Base-by-base conservation (phyloP, 2,113 vertebrate genomes). In the Tetraodon nigroviridis region DNA sequence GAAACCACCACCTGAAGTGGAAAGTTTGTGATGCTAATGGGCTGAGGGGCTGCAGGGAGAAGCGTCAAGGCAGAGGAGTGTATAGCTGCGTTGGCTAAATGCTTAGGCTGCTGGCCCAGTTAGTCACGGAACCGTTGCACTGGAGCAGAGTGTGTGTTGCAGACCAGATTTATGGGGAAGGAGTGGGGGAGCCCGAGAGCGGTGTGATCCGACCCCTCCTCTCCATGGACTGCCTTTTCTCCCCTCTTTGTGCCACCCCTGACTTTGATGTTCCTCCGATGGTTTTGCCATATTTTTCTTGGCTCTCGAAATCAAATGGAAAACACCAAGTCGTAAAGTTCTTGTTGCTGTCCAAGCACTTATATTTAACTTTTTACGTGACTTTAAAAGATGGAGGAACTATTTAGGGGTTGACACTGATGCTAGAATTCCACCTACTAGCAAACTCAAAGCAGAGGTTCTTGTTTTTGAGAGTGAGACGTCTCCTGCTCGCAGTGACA, bases 271-370 rank as follows among this genome's bases (percentile, higher is more conserved):
- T 91, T 84, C 81, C 82, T 66, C 61, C 80, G 84, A 58, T 83
- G 84, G 83, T 90, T 88, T 86, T 90, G 90, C 87, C 86, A 88
- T 92, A 88, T 93, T 94, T 90, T 92, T 90, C 84, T 95, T 95
- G 93, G 93, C 92, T 42, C 56, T 86, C 72, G 52, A 27, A 48
- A 18, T 59, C 1, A 46, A 58, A 75, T 88, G 92, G 92, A 92
- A 93, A 93, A 92, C 90, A 71, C 90, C 92, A 85, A 90, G 89
- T 83, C 88, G 73, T 73, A 66, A 84, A 87, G 84, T 89, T 86
- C 88, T 88, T 44, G 57, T 84, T 73, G 49, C 73, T 75, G 86
- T 85, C 81, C 82, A 64, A 88, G 76, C 69, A 61, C 86, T 79
- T 61, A 57, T 74, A 61, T 87, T 86, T 85, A 64, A 73, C 61